Base-by-base conservation (phyloP, 2,888 invertebrate genomes). In the Agelastica alni region DNA sequence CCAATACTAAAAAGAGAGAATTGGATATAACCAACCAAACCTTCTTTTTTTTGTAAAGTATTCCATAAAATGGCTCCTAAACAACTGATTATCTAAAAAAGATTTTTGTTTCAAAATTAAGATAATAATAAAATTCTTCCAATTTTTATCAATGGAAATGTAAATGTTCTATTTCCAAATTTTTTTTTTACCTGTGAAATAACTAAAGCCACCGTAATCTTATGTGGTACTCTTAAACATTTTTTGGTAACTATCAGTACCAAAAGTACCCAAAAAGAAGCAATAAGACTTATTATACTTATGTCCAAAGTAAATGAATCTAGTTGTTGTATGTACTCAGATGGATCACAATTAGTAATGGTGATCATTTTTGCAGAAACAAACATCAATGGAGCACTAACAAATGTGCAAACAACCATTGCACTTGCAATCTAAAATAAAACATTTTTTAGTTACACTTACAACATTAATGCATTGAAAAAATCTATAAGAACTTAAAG, bases 371-470 rank as follows among this genome's bases (percentile, higher is more conserved):
- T 91, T 1, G 96, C 94, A 0, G 96, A 96, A 54, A 96, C 85
- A 73, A 94, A 96, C 91, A 96, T 96, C 65, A 96, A 81, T 0
- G 96, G 96, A 0, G 93, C 96, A 9, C 96, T 95, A 14, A 96
- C 80, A 71, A 96, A 93, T 0, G 96, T 97, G 66, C 95, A 93
- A 1, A 92, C 89, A 3, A 96, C 96, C 92, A 96, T 92, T 18
- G 93, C 90, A 47, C 90, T 92, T 0, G 96, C 95, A 76, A 96
- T 87, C 89, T 93, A 73, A 42, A 80, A 22, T 5, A 22, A 22
- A 22, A 22, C 22, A 22, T 22, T 22, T 4, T 5, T 7, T 22
- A 22, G 7, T 5, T 22, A 22, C 4, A 4, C 22, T 22, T 5
- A 4, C 22, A 22, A 7, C 22, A 7, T 22, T 7, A 22, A 22